Percentiles rank a stretch among this genome's conserved stretches.
Evolutionary conservation across 2,113 vertebrate species (phyloP).

Genomic region (Tupaia tana): DNA sequence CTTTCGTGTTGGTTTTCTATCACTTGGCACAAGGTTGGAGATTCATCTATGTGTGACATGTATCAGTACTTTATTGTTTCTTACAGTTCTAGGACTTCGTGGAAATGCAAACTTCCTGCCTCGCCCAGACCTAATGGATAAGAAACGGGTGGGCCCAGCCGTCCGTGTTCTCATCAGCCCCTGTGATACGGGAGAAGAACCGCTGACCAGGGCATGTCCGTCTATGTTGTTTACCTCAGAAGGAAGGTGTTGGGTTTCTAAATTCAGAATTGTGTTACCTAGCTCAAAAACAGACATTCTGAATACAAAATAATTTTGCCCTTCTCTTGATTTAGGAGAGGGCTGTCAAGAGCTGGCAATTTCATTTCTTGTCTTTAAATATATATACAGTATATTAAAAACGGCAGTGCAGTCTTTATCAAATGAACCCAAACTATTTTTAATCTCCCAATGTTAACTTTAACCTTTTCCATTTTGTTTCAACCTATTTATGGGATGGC

Average conservation of each 20-base stretch:
- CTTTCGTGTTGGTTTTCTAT: not conserved
- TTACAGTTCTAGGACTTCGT: not conserved
- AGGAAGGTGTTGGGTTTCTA: not conserved
- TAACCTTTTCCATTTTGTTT: not conserved
- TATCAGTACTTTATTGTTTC: not conserved
- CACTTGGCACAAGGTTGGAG: not conserved
- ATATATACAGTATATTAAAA: not conserved
- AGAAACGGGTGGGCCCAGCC: not conserved
- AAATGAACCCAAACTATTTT: not conserved
- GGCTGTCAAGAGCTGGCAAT: not conserved
- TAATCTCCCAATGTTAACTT: not conserved
- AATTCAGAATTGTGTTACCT: not conserved
- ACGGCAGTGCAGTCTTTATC: not conserved
- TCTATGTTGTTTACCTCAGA: not conserved
- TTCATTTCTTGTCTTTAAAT: conserved; percentile 9
- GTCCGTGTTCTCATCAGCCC: not conserved
- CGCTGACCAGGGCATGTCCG: not conserved
- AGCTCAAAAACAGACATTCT: not conserved
- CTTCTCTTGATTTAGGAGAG: not conserved
- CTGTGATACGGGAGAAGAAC: not conserved
- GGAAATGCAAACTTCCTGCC: not conserved
- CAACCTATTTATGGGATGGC: not conserved
- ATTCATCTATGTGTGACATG: not conserved
- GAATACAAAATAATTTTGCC: not conserved
- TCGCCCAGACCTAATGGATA: not conserved